phyloP scores from a whole-genome alignment of 2,113 vertebrate species.

The Balaeniceps rex region DNA sequence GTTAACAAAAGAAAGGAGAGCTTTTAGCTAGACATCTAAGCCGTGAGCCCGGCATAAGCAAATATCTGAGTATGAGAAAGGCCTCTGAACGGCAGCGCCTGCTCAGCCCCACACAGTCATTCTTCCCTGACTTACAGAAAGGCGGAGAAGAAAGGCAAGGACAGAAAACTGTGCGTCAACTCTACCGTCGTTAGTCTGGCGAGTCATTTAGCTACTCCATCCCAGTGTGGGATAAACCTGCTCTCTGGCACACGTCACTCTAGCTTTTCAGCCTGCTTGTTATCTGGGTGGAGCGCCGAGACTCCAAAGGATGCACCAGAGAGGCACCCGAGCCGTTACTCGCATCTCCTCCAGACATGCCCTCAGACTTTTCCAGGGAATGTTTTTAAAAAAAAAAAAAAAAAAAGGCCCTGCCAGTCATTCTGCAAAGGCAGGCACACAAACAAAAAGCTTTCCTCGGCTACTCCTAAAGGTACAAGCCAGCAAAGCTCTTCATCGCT shows the following conservation, averaged over 20 bases:
- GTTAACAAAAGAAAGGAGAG: neutral
- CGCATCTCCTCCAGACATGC: neutral
- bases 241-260: neutral
- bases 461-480: neutral
- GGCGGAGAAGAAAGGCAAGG: neutral
- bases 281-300: neutral
- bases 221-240: neutral
- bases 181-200: neutral
- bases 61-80: neutral
- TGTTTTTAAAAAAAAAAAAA: too few species aligned
- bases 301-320: neutral
- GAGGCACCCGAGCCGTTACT: neutral
- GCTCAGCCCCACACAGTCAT: neutral
- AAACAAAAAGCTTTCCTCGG: neutral
- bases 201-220: neutral
- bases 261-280: neutral
- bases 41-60: neutral
- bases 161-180: accelerated
- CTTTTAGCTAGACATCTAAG: neutral
- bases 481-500: conserved; percentile 17
- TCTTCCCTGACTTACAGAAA: neutral
- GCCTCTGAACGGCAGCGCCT: neutral
- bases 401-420: conserved; percentile 7
- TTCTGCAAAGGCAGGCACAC: neutral
- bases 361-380: neutral